These are phyloP conservation scores for Notodonta dromedarius DNA, from an alignment of 2,888 invertebrate genomes.

Conservation along the genomic window DNA sequence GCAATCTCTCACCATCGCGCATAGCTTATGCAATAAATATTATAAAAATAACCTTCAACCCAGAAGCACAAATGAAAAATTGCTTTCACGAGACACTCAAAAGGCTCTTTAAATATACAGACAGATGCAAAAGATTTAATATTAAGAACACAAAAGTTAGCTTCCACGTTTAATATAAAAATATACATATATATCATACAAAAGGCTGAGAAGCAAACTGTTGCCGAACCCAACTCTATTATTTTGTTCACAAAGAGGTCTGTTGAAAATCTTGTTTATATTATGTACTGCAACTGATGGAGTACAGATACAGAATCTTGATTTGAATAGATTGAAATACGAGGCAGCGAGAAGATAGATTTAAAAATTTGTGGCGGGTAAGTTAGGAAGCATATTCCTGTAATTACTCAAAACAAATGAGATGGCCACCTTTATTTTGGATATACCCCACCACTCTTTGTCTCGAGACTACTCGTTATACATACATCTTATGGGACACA, in stretches of 20 bases:
- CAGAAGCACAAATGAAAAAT: conserved; percentile 8
- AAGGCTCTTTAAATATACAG: neutral
- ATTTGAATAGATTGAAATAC: conserved; percentile 17
- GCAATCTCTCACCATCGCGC: neutral
- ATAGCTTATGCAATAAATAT: neutral
- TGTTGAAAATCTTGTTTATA: conserved; percentile 71
- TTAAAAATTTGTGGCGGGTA: conserved; percentile 9
- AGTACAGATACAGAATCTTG: conserved; percentile 51
- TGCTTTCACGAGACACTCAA: conserved; percentile 10
- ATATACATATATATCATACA: conserved; percentile 25
- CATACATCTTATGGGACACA: no score
- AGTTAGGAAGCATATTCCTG: no score
- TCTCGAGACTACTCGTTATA: no score
- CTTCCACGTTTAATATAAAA: conserved; percentile 13
- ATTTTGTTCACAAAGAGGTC: conserved; percentile 60
- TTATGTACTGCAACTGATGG: conserved; percentile 67
- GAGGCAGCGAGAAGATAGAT: conserved; percentile 6
- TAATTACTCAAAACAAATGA: no score
- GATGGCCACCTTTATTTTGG: no score
- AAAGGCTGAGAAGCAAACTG: conserved; percentile 8
- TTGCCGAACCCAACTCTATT: conserved; percentile 52
- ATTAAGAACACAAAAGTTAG: conserved; percentile 32
- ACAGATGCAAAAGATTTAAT: conserved; percentile 42
- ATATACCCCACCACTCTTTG: no score
- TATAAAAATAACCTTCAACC: conserved; percentile 7